Conservation (phyloP, 35 echinoderm and acorn worm species). For the Apostichopus parvimensis region DNA sequence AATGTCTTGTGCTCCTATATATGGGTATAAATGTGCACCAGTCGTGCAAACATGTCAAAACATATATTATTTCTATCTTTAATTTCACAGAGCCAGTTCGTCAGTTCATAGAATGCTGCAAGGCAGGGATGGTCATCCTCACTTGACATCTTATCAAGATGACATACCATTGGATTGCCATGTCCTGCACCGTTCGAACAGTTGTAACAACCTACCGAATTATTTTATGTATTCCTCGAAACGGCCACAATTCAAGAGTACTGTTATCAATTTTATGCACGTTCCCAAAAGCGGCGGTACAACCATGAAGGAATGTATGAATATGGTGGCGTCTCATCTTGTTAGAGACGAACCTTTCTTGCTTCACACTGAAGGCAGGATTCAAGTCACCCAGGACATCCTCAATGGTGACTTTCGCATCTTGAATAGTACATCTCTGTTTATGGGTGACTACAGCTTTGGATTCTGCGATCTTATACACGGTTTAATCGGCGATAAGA, state of each 20-base stretch:
- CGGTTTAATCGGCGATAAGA: neutral
- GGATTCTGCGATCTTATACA: constrained; percentile 38
- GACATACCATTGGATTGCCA: constrained; percentile 1
- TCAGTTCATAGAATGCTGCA: too few species aligned
- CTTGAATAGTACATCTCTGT: neutral
- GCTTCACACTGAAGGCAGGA: constrained; percentile 24
- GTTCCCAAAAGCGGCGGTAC: constrained; percentile 35
- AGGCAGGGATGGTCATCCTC: too few species aligned
- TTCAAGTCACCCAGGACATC: constrained; percentile 4
- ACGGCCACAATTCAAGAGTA: neutral
- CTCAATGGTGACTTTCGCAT: constrained; percentile 23
- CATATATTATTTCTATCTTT: too few species aligned
- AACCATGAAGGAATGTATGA: constrained; percentile 47
- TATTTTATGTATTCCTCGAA: constrained; percentile 17
- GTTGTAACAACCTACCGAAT: constrained; percentile 35
- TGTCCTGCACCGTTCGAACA: constrained; percentile 6
- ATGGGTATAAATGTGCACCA: too few species aligned
- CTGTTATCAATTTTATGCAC: constrained; percentile 44
- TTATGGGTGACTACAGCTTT: constrained; percentile 55
- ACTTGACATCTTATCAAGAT: too few species aligned
- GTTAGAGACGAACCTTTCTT: constrained; percentile 3
- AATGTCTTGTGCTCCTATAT: too few species aligned
- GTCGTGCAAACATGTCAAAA: too few species aligned
- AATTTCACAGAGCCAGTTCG: too few species aligned
- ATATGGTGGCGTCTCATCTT: neutral